These are phyloP conservation scores for Drosophila ustulata DNA, from an alignment of 2,888 invertebrate genomes.

Conservation along the genomic window DNA sequence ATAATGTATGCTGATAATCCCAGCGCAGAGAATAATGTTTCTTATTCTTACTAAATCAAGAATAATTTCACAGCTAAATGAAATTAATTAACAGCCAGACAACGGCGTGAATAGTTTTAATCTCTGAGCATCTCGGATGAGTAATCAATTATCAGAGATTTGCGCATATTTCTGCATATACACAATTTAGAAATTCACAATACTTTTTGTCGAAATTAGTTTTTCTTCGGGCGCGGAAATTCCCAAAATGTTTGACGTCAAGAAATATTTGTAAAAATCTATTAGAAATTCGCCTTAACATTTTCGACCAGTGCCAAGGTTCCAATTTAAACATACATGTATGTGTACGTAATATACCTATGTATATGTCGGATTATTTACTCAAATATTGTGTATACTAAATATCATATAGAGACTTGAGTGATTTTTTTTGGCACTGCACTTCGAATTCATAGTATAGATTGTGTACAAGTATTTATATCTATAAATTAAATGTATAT, in stretches of 20 bases:
- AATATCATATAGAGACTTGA: slow-evolving; percentile 8
- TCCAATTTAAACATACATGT: slow-evolving; percentile 26
- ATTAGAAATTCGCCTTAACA: slow-evolving; percentile 24
- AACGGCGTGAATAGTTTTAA: neutral
- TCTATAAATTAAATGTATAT: slow-evolving; percentile 24
- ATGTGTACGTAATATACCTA: neutral
- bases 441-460: slow-evolving; percentile 29
- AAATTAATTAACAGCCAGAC: slow-evolving; percentile 15
- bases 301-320: slow-evolving; percentile 64
- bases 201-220: slow-evolving; percentile 26
- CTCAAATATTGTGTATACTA: slow-evolving; percentile 26
- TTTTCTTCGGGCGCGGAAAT: slow-evolving; percentile 52
- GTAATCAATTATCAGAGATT: slow-evolving; percentile 39
- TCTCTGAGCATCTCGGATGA: slow-evolving; percentile 36
- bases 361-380: slow-evolving; percentile 17
- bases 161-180: slow-evolving; percentile 21
- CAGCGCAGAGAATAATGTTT: neutral
- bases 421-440: slow-evolving; percentile 59
- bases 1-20: slow-evolving; percentile 12
- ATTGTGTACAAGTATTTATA: slow-evolving; percentile 21
- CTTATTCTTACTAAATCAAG: neutral
- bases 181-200: slow-evolving; percentile 22
- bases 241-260: slow-evolving; percentile 61
- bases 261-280: slow-evolving; percentile 45
- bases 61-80: slow-evolving; percentile 8